Conservation (phyloP, 2,888 invertebrate genomes). For the Leucophenga maculata region DNA sequence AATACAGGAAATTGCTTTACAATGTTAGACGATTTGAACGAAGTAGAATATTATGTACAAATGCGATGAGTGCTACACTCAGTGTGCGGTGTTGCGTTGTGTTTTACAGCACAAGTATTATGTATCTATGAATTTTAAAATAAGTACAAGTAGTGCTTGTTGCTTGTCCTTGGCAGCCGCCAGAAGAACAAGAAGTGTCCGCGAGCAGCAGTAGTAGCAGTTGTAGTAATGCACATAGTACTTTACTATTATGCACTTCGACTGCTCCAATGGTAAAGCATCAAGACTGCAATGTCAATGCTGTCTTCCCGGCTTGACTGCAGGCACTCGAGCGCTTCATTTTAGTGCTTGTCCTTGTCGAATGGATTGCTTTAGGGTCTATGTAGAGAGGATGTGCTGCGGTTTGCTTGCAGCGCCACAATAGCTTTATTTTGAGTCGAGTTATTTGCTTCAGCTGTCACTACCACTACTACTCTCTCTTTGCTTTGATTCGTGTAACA, state of each 20-base stretch:
- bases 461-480: conserved; percentile 34
- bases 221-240: background rate
- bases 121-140: conserved; percentile 19
- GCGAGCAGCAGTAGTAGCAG: conserved; percentile 34
- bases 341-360: conserved; percentile 13
- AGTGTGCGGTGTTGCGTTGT: conserved; percentile 33
- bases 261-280: background rate
- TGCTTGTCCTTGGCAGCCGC: conserved; percentile 35
- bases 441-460: background rate
- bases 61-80: conserved; percentile 49
- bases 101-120: background rate
- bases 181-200: conserved; percentile 34
- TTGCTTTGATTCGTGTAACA: conserved; percentile 26
- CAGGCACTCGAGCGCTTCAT: conserved; percentile 23
- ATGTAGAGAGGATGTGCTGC: background rate
- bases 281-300: conserved; percentile 28
- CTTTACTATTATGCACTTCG: conserved; percentile 24
- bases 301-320: conserved; percentile 5
- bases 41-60: conserved; percentile 59
- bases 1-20: conserved; percentile 60
- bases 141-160: background rate
- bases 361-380: conserved; percentile 23
- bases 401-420: conserved; percentile 10
- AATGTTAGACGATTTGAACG: conserved; percentile 48
- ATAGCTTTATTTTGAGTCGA: background rate